Evolutionary conservation across 2,797 vertebrate genomes (phyloP), one percentile per base, ranked within the genome.

Genomic region (Remorina albescens): DNA sequence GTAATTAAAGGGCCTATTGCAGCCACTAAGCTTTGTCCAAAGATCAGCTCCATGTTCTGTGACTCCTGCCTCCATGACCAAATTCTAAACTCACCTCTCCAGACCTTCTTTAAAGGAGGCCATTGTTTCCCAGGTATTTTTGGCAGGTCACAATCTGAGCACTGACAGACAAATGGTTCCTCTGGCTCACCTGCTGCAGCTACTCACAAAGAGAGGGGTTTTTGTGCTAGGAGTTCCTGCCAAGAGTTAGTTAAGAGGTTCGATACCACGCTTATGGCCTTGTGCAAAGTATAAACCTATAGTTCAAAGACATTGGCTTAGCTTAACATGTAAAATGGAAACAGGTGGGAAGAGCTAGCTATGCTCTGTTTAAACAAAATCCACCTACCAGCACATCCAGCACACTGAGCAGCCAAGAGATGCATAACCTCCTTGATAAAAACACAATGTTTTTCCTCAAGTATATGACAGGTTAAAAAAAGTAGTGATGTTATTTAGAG

Each of bases 111-210:
- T 86, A 54, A 88, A 80, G 70, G 76, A 80, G 66, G 19, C 69
- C 57, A 42, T 85, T 89, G 87, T 83, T 81, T 63, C 23, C n/a
- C 61, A 46, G 78, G 60, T 78, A 78, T 86, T 80, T 85, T 85
- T 90, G 82, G 80, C 78, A 84, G 82, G 68, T 73, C 64, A 6
- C 56, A 74, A 61, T 88, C 78, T 77, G 53, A 53, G 70, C 49
- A 61, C 25, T 18, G 71, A 78, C 64, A 77, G 80, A 81, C 41
- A 47, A 78, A 85, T 54, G 65, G 73, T 59, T 61, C 78, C 68
- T 62, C 71, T 76, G 84, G 81, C 76, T 76, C 79, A 79, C 80
- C 81, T 88, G 78, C 61, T 50, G 56, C 66, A 58, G 65, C 53
- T 62, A 61, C 71, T 75, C 81, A 85, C 84, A 86, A 83, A 84